Evolutionary conservation across 1,140 invertebrate genomes (phyloP), one percentile per base, ranked within the genome.

Genomic region (Leptoteleia sp.): DNA sequence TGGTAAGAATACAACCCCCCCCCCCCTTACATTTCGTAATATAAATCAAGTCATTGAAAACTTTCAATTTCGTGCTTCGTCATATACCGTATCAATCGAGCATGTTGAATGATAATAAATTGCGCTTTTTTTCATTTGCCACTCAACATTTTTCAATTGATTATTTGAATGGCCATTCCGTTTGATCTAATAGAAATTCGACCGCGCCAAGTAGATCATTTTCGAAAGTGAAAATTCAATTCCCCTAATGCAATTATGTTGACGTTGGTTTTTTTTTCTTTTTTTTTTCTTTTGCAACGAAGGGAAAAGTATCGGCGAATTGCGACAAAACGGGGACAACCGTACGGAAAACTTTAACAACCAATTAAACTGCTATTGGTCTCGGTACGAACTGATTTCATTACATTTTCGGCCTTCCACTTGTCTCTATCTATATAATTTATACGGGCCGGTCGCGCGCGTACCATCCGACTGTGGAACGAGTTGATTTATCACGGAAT

Each of bases 401-500:
- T 70, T 64, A 57, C 59, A 70, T 29, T 70, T 77, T 65, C 43
- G 50, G 42, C 57, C 64, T 71, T 68, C 45, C 11, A 17, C 12
- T 48, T 48, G 59, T 77, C 40, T 54, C 57, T 50, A 40, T 57
- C 25, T 38, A 19, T 38, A 65, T 70, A 64, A 64, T 64, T 70
- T 61, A 61, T 62, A 48, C 42, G 29, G n/a, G 27, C 29, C 12
- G 25, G 17, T 59, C 16, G 43, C 59, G 52, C 47, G 52, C 33
- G 38, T 52, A 50, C 50, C 61, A 55, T 40, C 33, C 37, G 33
- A 47, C 35, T 61, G 27, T 11, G 12, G 11, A 68, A 62, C 73
- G 33, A 62, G 48, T 59, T 76, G 64, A 76, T 70, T 70, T 76
- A 76, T 70, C 47, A 48, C 37, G 22, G 19, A 76, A 70, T 76